Evolutionary conservation across 2,113 vertebrate genomes (phyloP), one percentile per base, ranked within the genome.

Genomic region (Pteruthius melanotis): DNA sequence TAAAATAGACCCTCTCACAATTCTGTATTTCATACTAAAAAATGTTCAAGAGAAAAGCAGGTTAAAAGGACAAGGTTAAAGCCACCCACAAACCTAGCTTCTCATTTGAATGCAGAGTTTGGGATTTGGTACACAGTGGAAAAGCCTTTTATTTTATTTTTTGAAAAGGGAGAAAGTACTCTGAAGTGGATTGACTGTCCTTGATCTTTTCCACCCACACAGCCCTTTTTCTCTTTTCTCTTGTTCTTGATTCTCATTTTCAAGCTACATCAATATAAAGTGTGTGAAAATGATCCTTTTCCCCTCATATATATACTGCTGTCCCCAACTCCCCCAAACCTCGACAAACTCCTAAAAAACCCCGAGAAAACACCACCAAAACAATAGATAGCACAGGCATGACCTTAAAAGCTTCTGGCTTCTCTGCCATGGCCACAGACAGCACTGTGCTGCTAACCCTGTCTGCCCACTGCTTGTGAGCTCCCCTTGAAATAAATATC

Each of bases 381-480:
- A 63, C 6, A n/a, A 61, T 1, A 49, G 3, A 9, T 15, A 77
- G 3, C 8, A 72, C 8, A 81, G 21, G 20, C 5, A 23, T 1
- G 5, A 85, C 6, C 53, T 59, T 75, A 54, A 89, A 8, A 75
- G 4, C 31, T 71, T 52, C 50, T 47, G 44, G 8, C n/a, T 49
- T 42, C 37, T 11, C 16, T 75, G 13, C 8, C 37, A 22, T 1
- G 1, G 37, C 28, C 64, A 33, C 45, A 39, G 11, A 35, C 28
- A 42, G 30, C 1, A 0, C 30, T 5, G 0, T 6, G 15, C 39
- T 40, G 16, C 22, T 70, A 44, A 35, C 18, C 37, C 47, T 35
- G 23, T 3, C 28, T 83, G 42, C 64, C 44, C n/a, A 28, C 35
- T 15, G 28, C 12, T 26, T 37, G 18, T 1, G 2, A 87, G 45